phyloP scores from a whole-genome alignment of 2,888 invertebrate genomes.

The Cerastis leucographa region DNA sequence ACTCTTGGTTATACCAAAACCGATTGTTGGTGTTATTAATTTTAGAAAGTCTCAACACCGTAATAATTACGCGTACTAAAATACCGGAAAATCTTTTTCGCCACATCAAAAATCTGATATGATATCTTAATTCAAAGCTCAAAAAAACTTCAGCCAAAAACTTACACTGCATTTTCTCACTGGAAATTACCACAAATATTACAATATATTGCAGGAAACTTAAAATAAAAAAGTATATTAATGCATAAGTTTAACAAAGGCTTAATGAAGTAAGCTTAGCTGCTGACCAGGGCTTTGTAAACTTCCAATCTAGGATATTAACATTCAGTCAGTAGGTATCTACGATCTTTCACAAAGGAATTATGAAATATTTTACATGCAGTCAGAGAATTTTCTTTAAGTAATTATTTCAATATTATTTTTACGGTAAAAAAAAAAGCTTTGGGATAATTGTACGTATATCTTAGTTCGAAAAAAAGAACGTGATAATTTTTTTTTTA shows the following conservation, averaged over 20 bases:
- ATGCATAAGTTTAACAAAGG: neutral
- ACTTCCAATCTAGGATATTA: conserved; percentile 30
- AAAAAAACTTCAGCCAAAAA: neutral
- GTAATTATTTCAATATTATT: neutral
- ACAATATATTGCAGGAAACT: neutral
- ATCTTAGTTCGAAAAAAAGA: too few species aligned
- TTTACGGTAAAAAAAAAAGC: neutral
- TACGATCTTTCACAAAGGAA: conserved; percentile 3
- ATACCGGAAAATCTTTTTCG: neutral
- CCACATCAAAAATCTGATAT: neutral
- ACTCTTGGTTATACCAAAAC: neutral
- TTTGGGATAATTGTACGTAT: too few species aligned
- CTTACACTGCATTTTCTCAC: neutral
- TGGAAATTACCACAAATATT: neutral
- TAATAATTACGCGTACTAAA: neutral
- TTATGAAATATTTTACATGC: neutral
- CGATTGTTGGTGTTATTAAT: neutral
- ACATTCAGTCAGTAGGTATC: neutral
- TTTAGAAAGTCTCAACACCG: neutral
- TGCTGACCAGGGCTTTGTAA: conserved; percentile 5
- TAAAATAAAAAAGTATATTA: neutral
- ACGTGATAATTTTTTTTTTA: too few species aligned
- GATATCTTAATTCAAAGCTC: neutral
- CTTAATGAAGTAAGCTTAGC: conserved; percentile 2
- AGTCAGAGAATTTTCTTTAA: neutral